Evolutionary conservation across 2,888 invertebrate genomes (phyloP).

Genomic region (Penaeus monodon): DNA sequence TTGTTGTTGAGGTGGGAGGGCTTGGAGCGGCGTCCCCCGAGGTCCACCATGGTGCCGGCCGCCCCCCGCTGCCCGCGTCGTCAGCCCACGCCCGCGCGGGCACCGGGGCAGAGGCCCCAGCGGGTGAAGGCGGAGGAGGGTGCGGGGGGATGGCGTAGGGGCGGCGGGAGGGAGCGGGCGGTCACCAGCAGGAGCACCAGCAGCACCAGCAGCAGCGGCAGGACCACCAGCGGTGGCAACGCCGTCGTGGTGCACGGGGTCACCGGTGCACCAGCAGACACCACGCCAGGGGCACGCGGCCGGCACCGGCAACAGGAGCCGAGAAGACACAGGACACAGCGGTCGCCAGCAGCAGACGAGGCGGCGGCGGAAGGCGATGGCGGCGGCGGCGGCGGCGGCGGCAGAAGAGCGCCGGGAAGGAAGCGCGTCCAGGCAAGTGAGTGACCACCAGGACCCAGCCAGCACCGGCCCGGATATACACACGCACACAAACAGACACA

Average conservation of each 20-base stretch:
- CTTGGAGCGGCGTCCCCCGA: conserved; percentile 57
- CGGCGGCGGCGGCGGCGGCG: not conserved
- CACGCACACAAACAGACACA: no score
- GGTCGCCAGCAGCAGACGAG: conserved; percentile 10
- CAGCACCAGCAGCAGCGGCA: conserved; percentile 40
- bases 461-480: no score
- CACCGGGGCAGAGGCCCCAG: conserved; percentile 43
- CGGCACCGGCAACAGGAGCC: not conserved
- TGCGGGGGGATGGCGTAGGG: conserved; percentile 28
- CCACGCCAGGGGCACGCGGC: not conserved
- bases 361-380: not conserved
- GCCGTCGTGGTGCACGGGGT: conserved; percentile 14
- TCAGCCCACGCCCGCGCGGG: conserved; percentile 56
- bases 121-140: conserved; percentile 28
- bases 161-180: conserved; percentile 37
- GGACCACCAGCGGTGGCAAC: conserved; percentile 40
- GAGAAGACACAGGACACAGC: not conserved
- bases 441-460: no score
- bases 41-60: conserved; percentile 50
- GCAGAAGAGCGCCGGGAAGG: conserved; percentile 8
- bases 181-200: conserved; percentile 38
- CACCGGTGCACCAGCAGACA: not conserved
- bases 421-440: no score
- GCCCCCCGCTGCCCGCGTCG: conserved; percentile 50
- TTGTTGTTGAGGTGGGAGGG: conserved; percentile 41